Evolutionary conservation across 1,140 invertebrate species (phyloP), one percentile per base, ranked within the genome.

Genomic region (Trachymyrmex cornetzi): DNA sequence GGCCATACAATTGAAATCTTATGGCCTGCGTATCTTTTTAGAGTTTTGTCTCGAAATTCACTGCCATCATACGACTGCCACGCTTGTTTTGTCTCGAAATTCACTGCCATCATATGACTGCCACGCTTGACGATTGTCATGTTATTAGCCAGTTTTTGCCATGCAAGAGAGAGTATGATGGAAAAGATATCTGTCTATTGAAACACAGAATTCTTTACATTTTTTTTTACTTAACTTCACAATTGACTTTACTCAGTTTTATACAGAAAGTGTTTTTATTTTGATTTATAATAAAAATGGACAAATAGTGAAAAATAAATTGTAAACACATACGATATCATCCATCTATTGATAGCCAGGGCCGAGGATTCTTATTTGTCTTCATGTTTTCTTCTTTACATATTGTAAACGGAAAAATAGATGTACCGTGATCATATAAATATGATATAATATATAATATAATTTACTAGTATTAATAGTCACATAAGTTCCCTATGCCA

Each of bases 401-500:
- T 80, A 38, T 12, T 27, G 38, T 77, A 87, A 69, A 80, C 30
- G 24, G 63, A 82, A 55, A 77, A 59, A 55, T 90, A 86, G 71
- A 14, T 86, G 85, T 88, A 91, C 30, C 82, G 80, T 80, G 87
- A 79, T 27, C 77, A 24, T 57, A 85, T 86, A 80, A 69, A 27
- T 66, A 66, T 12, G n/a, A 69, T 34, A 24, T 79, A 79, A 71
- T 50, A 61, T 84, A 82, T 77, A 66, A 85, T 86, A 87, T 84
- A 24, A 77, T 85, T 91, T 88, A 16, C 67, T 91, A 91, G 90
- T 91, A 88, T 91, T 90, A 91, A 71, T 90, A 91, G 75, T 87
- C 57, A 77, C 34, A 66, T 91, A 88, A 91, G 90, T 91, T 91
- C 77, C 50, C 59, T 87, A 71, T 63, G 74, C 22, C 71, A 61